A percentile compares a stretch with the other conserved stretches of the same genome.
phyloP scores from a whole-genome alignment of 2,113 vertebrate species.

The Henicopernis longicauda region DNA sequence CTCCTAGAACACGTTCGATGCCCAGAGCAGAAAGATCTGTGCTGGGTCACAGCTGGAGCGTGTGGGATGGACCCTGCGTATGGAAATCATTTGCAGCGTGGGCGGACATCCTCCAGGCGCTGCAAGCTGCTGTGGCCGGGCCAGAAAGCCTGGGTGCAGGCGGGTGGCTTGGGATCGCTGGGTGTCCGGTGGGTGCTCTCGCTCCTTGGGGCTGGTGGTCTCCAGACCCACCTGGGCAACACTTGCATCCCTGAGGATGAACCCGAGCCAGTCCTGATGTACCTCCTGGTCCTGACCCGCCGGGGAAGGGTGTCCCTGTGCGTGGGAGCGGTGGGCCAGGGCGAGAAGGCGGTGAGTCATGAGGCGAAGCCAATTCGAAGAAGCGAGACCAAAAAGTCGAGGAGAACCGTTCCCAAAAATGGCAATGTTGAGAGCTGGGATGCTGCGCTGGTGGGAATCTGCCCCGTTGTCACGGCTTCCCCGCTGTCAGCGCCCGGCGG shows the following conservation, averaged over 20 bases:
- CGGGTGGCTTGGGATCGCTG: neutral
- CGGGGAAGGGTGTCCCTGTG: neutral
- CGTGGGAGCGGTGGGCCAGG: neutral
- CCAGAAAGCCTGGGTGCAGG: neutral
- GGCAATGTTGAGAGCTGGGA: neutral
- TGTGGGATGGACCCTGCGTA: neutral
- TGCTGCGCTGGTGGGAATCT: neutral
- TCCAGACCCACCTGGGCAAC: neutral
- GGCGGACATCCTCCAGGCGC: neutral
- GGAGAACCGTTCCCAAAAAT: slow-evolving; percentile 10
- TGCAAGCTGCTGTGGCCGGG: too few species aligned
- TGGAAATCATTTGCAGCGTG: neutral
- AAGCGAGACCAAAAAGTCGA: neutral
- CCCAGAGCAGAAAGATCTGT: neutral
- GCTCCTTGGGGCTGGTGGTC: neutral
- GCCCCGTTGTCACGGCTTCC: neutral
- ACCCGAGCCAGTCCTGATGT: neutral
- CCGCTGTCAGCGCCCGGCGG: neutral
- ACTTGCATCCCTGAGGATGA: neutral
- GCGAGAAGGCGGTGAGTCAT: neutral
- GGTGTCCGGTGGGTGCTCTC: too few species aligned
- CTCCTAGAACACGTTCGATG: neutral
- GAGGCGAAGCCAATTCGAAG: neutral
- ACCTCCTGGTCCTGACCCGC: neutral
- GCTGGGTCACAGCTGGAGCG: neutral